Evolutionary conservation across 2,888 invertebrate genomes (phyloP).

Genomic region (Automeris io): DNA sequence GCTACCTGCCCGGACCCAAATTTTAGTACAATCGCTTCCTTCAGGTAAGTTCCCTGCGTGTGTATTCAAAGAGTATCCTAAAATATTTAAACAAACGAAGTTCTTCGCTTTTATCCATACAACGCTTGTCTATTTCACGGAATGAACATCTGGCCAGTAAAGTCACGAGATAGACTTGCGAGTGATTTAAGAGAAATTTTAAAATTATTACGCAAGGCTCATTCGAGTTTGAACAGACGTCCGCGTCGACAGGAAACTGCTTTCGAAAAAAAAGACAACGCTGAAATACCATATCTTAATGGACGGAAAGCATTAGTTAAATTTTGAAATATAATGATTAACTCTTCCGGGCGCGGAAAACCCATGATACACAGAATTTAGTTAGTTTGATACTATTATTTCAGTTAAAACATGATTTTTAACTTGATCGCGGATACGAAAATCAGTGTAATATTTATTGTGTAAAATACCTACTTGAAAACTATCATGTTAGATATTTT

Average conservation of each 20-base stretch:
- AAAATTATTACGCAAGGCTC: slow-evolving; percentile 8
- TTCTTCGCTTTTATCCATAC: slow-evolving; percentile 31
- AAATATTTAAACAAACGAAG: slow-evolving; percentile 29
- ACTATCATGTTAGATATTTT: too few relatives aligned
- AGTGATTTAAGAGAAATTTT: slow-evolving; percentile 1
- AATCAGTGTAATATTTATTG: too few relatives aligned
- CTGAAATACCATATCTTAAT: background rate
- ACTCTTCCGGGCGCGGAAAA: too few relatives aligned
- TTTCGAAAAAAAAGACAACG: background rate
- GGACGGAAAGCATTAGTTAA: background rate
- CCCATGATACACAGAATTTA: too few relatives aligned
- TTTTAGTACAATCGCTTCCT: slow-evolving; percentile 45
- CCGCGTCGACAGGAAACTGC: background rate
- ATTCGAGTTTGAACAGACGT: slow-evolving; percentile 3
- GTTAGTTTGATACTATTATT: too few relatives aligned
- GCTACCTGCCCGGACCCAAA: slow-evolving; percentile 56
- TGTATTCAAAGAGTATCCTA: slow-evolving; percentile 32
- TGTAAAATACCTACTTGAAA: too few relatives aligned
- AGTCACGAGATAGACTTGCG: slow-evolving; percentile 1
- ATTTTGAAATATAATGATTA: background rate
- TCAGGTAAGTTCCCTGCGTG: slow-evolving; percentile 58
- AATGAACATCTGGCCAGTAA: slow-evolving; percentile 35
- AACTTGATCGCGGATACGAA: too few relatives aligned
- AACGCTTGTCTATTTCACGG: slow-evolving; percentile 27
- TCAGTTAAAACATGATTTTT: too few relatives aligned